phyloP scores from a whole-genome alignment of 2,888 invertebrate species.

The Volucella inanis region DNA sequence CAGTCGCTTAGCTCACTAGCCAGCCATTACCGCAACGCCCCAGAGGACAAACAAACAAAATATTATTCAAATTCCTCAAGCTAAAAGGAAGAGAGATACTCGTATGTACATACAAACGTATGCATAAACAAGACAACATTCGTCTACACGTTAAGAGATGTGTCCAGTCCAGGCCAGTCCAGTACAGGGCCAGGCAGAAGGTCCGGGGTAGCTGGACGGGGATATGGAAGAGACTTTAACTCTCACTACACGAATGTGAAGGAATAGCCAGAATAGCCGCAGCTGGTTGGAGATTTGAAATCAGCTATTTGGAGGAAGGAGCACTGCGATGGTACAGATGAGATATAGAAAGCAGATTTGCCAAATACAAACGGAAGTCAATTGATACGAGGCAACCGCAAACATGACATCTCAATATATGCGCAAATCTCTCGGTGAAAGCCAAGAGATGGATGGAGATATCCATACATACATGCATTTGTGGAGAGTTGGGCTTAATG shows the following conservation, averaged over 20 bases:
- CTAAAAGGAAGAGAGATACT: constrained; percentile 25
- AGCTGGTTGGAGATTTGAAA: constrained; percentile 12
- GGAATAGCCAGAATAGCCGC: constrained; percentile 14
- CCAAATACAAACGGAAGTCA: constrained; percentile 72
- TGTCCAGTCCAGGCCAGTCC: constrained; percentile 19
- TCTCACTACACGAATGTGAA: constrained; percentile 38
- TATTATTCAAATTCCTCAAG: constrained; percentile 72
- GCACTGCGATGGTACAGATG: not conserved
- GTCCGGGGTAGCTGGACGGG: no score
- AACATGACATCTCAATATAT: constrained; percentile 71
- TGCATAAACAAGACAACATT: not conserved
- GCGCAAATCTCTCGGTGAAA: constrained; percentile 59
- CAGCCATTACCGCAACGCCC: constrained; percentile 61
- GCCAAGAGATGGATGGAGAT: constrained; percentile 43
- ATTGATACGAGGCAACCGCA: constrained; percentile 66
- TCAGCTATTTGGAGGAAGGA: not conserved
- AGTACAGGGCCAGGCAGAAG: constrained; percentile 9
- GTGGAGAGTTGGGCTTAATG: constrained; percentile 15
- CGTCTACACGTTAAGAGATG: not conserved
- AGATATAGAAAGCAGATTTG: constrained; percentile 59
- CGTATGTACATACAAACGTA: not conserved
- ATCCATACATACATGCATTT: not conserved
- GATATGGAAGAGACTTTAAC: constrained; percentile 5
- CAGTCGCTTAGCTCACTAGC: constrained; percentile 60
- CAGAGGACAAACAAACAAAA: constrained; percentile 70